phyloP scores from a whole-genome alignment of 2,888 invertebrate species.

The Lasioglossum malachurum region DNA sequence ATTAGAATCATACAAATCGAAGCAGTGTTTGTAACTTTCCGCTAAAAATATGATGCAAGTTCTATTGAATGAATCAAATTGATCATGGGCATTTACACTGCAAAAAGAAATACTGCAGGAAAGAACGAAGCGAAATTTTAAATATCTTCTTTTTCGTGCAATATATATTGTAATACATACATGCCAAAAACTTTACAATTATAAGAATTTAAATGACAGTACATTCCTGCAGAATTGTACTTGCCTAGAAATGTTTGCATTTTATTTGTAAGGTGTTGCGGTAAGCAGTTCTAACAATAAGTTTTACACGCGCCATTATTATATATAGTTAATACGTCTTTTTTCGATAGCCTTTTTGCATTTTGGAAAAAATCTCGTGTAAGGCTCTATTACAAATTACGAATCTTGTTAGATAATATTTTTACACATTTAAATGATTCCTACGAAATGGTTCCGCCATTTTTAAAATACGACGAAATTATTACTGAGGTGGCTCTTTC shows the following conservation, averaged over 20 bases:
- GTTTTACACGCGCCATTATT: constrained; percentile 13
- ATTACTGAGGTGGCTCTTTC: background rate
- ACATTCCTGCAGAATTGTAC: constrained; percentile 46
- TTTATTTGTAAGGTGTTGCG: constrained; percentile 28
- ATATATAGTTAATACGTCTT: background rate
- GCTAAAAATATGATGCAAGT: constrained; percentile 9
- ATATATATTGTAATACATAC: constrained; percentile 8
- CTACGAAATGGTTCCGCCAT: constrained; percentile 28
- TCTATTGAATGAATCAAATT: constrained; percentile 3
- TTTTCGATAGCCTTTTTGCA: constrained; percentile 25
- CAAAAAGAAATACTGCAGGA: background rate
- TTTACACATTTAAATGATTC: constrained; percentile 39
- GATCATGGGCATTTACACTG: constrained; percentile 41
- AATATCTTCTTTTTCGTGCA: constrained; percentile 12
- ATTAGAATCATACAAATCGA: constrained; percentile 8
- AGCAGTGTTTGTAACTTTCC: constrained; percentile 16
- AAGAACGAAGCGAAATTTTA: constrained; percentile 1
- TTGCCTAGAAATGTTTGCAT: constrained; percentile 38
- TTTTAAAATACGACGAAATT: constrained; percentile 10
- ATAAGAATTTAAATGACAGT: constrained; percentile 19
- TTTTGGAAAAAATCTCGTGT: constrained; percentile 14
- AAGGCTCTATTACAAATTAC: background rate
- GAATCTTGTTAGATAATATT: constrained; percentile 21
- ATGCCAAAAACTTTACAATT: constrained; percentile 10
- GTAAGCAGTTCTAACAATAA: constrained; percentile 13